Evolutionary conservation across 2,113 vertebrate genomes (phyloP).

Genomic region (Hypocryptadius cinnamomeus): DNA sequence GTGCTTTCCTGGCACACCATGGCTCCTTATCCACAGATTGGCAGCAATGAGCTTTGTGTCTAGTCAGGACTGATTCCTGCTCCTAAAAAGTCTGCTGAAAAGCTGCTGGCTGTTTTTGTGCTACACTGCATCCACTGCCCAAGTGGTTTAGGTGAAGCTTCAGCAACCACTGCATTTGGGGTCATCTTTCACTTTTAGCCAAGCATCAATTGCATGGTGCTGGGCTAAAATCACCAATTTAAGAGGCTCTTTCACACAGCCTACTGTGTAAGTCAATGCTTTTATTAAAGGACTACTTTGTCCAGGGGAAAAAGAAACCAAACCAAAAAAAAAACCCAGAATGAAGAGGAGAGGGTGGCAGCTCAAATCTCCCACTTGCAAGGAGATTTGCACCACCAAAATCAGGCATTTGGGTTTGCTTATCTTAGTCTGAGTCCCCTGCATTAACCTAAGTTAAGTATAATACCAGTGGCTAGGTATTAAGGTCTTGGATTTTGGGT

Average conservation of each 20-base stretch:
- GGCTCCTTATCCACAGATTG: fast-evolving
- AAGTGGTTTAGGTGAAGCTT: not conserved
- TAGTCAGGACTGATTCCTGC: not conserved
- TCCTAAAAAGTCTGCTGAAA: not conserved
- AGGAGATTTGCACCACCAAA: not conserved
- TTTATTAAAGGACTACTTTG: not conserved
- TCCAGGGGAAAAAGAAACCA: not conserved
- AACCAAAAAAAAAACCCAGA: not conserved
- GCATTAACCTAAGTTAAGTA: not conserved
- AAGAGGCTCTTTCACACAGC: not conserved
- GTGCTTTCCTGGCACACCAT: not conserved
- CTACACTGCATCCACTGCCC: not conserved
- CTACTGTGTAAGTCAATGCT: not conserved
- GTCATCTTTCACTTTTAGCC: not conserved
- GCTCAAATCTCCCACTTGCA: not conserved
- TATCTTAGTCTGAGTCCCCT: not conserved
- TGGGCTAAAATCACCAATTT: too few relatives aligned
- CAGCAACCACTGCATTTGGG: not conserved
- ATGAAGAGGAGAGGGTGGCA: not conserved
- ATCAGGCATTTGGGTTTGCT: not conserved
- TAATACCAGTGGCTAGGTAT: not conserved
- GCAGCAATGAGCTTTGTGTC: not conserved
- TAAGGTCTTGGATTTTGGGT: not conserved
- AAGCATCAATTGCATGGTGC: not conserved
- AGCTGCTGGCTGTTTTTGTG: not conserved